phyloP scores from a whole-genome alignment of 1,140 invertebrate genomes.

The Geopemphigus sp. region DNA sequence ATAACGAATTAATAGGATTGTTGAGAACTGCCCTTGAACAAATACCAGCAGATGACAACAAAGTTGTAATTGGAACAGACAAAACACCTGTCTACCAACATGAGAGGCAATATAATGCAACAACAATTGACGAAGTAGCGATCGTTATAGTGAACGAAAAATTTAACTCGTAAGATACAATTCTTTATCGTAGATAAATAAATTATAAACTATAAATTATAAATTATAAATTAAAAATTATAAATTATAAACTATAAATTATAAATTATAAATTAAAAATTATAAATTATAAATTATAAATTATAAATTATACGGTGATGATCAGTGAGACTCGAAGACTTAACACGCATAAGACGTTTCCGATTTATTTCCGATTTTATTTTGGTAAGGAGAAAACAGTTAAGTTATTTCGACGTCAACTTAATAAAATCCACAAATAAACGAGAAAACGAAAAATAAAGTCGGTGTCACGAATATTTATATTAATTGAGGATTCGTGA shows the following conservation, averaged over 20 bases:
- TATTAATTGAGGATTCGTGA: no score
- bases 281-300: no score
- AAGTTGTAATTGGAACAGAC: conserved; percentile 56
- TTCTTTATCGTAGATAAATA: conserved; percentile 55
- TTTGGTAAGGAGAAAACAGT: conserved; percentile 57
- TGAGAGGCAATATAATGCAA: conserved; percentile 56
- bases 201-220: no score
- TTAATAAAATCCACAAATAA: conserved; percentile 54
- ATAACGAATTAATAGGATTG: conserved; percentile 55
- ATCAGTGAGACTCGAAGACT: conserved; percentile 56
- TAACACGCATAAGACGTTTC: conserved; percentile 57
- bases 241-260: no score
- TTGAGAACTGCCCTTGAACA: conserved; percentile 56
- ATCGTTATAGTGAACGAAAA: conserved; percentile 56
- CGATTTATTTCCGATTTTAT: conserved; percentile 58
- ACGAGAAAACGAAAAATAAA: background rate
- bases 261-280: no score
- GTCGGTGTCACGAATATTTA: background rate
- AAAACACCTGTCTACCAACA: conserved; percentile 56
- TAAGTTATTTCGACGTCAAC: conserved; percentile 57
- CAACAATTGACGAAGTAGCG: conserved; percentile 57
- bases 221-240: no score
- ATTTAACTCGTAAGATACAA: conserved; percentile 56
- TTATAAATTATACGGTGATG: no score
- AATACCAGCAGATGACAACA: no score